Evolutionary conservation across 2,113 vertebrate species (phyloP), one percentile per base, ranked within the genome.

Genomic region (Gasterosteus aculeatus): DNA sequence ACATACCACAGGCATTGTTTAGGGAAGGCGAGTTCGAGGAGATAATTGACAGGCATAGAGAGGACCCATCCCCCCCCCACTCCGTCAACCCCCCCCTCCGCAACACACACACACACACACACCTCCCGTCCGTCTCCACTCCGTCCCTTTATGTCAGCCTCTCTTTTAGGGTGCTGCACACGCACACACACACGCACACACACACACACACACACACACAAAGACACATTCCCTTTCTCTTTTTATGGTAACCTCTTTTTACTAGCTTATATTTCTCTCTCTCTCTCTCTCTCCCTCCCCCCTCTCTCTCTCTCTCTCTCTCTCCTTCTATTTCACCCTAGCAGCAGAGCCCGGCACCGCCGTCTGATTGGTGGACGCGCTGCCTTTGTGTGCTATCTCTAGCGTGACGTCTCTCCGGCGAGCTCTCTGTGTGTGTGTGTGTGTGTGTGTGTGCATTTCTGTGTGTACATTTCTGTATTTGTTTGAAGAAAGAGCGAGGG

Each of bases 1-100:
- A 92, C 94, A 95, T 95, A 95, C 94, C 94, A 95, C 89, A 94
- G 94, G 92, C 92, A 93, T 95, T 95, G 94, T 95, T 95, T 93
- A 93, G 92, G 87, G 89, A 93, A 92, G 92, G 93, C 87, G 79
- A 92, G 91, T 89, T 88, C 35, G 84, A 92, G 90, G 88, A 95
- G 94, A 94, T 94, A 94, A 95, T 94, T 95, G 93, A 95, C 93
- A 93, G 90, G 85, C 93, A 89, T 91, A 90, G 90, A 89, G 92
- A 89, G 70, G 65, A 84, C 81, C 88, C 89, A 79, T 82, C 83
- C 87, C 83, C 88, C 86, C 7, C 80, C 78, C 77, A 42, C 66
- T 60, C n/a, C 75, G 41, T 61, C 57, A 61, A 67, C 69, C 70
- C 60, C 31, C 66, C 41, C 72, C 18, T 41, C 18, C 0, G 11